A percentile compares a stretch with the other conserved stretches of the same genome.
Conservation (phyloP, 1,140 invertebrate genomes). For the Calephelis virginiensis region DNA sequence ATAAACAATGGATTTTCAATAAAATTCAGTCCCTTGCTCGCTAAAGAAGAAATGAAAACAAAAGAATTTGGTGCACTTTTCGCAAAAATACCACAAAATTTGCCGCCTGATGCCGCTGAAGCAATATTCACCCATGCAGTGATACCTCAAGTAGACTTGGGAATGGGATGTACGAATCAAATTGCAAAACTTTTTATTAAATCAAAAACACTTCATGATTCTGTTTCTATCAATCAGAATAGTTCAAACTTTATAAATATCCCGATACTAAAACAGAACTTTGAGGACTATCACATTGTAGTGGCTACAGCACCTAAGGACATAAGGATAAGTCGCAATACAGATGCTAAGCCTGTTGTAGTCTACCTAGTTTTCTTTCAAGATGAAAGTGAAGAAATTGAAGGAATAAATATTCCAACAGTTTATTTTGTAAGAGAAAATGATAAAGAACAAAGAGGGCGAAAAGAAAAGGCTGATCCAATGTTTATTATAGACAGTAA, state of each 20-base stretch:
- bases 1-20: slow-evolving; percentile 52
- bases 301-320: slow-evolving; percentile 52
- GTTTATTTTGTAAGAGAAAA: slow-evolving; percentile 54
- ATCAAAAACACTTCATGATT: slow-evolving; percentile 19
- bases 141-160: slow-evolving; percentile 30
- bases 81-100: slow-evolving; percentile 48
- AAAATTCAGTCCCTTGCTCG: slow-evolving; percentile 44
- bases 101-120: slow-evolving; percentile 20
- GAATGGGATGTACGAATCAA: slow-evolving; percentile 47
- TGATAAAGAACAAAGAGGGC: slow-evolving; percentile 26
- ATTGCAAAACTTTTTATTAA: slow-evolving; percentile 40
- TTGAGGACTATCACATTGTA: slow-evolving; percentile 51
- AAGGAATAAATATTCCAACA: slow-evolving; percentile 41
- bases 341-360: slow-evolving; percentile 37
- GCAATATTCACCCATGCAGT: slow-evolving; percentile 31
- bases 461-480: slow-evolving; percentile 39
- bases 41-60: slow-evolving; percentile 41
- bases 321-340: slow-evolving; percentile 38
- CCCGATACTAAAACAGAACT: slow-evolving; percentile 44
- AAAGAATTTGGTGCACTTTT: slow-evolving; percentile 44
- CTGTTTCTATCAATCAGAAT: slow-evolving; percentile 20
- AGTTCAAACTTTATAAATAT: slow-evolving; percentile 43
- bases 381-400: slow-evolving; percentile 28
- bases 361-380: slow-evolving; percentile 58
- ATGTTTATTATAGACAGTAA: slow-evolving; percentile 57